Conservation (phyloP, 2,113 vertebrate species). For the Varanus komodoensis region DNA sequence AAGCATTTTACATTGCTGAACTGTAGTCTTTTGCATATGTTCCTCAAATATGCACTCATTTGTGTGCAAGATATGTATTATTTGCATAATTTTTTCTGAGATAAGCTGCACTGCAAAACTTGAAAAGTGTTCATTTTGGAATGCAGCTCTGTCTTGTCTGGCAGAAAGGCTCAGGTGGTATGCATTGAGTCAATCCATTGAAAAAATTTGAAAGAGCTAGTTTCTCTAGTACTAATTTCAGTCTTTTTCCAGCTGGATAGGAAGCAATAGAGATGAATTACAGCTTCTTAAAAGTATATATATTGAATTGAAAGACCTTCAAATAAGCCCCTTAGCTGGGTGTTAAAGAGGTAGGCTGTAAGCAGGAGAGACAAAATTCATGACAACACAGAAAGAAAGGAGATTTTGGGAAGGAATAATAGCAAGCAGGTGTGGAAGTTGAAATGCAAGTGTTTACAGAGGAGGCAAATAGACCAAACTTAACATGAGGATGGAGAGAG, state of each 20-base stretch:
- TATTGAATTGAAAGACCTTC: neutral
- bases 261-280: neutral
- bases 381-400: neutral
- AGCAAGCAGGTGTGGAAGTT: neutral
- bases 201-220: too few species aligned
- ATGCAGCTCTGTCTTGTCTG: too few species aligned
- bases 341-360: neutral
- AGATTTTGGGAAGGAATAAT: neutral
- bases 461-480: neutral
- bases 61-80: too few species aligned
- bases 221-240: neutral
- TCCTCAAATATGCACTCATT: too few species aligned
- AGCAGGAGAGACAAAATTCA: neutral
- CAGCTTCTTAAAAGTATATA: neutral
- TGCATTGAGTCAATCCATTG: too few species aligned
- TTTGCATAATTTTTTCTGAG: too few species aligned
- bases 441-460: neutral
- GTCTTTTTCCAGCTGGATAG: neutral
- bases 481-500: neutral
- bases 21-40: too few species aligned
- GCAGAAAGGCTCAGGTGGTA: too few species aligned
- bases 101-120: too few species aligned
- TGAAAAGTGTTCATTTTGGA: too few species aligned
- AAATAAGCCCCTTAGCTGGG: neutral
- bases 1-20: too few species aligned